Base-by-base conservation (phyloP, 1,140 invertebrate genomes). In the Mizuhopecten yessoensis region DNA sequence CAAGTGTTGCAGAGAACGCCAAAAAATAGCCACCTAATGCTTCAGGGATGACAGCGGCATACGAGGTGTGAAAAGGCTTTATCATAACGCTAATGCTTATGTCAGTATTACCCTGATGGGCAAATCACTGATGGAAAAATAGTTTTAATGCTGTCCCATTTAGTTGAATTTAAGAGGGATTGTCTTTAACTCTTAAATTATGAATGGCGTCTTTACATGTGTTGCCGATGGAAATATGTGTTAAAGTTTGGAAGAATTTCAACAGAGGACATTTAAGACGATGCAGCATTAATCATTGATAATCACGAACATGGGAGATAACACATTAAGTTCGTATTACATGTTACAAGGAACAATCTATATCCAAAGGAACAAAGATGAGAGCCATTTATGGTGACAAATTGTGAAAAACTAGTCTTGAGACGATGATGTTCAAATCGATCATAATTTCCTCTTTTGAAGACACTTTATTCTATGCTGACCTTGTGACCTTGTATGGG, bases 111-210 rank as follows among this genome's bases (percentile, higher is more conserved):
- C 9, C 57, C 5, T 17, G n/a, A 75, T 75, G 57, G 9, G 57
- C 57, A 75, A 75, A 75, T 75, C 57, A 29, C 57, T 75, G n/a
- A 29, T 75, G 57, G 57, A n/a, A n/a, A 29, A 75, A n/a, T n/a
- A n/a, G 23, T 29, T 17, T n/a, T 75, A 75, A 75, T 75, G 57
- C 11, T 75, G 57, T 11, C 57, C n/a, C 57, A 29, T 75, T 75
- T 75, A 29, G 1, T 9, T 75, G n/a, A 75, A 75, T 75, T 29
- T 75, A 75, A 75, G 57, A 75, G 23, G n/a, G 23, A 29, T 75
- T 75, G 57, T 75, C 57, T 75, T 75, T 7, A 29, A 29, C 57
- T 29, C 11, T 29, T 75, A n/a, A 75, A 75, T 75, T 5, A 75
- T 75, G 7, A 75, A 75, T 75, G 57, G 17, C 20, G 15, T 75